phyloP scores from a whole-genome alignment of 2,888 invertebrate genomes.

The Nomada hirtipes region DNA sequence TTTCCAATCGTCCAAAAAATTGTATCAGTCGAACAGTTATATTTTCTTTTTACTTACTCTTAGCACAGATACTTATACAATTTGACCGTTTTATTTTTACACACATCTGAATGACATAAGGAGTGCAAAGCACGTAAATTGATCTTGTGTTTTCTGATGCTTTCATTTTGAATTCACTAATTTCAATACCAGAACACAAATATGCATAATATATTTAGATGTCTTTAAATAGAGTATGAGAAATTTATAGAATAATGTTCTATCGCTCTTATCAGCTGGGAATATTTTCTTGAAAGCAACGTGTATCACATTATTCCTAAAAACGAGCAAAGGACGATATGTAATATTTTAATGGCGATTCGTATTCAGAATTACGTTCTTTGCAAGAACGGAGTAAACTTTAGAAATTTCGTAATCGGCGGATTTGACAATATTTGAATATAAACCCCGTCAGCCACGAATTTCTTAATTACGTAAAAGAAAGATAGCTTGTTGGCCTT shows the following conservation, averaged over 20 bases:
- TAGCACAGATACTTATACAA: too few relatives aligned
- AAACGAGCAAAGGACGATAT: background rate
- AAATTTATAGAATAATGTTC: background rate
- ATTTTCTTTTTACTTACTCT: background rate
- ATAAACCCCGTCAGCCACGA: background rate
- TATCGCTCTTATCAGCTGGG: background rate
- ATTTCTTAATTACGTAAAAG: background rate
- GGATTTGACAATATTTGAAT: background rate
- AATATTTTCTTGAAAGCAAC: background rate
- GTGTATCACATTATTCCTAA: background rate
- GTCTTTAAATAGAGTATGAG: background rate
- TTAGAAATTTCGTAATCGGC: background rate
- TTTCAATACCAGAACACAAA: background rate
- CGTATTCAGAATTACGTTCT: background rate
- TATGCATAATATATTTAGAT: too few relatives aligned
- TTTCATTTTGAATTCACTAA: background rate
- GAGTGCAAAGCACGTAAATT: too few relatives aligned
- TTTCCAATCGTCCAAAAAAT: too few relatives aligned
- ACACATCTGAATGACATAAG: background rate
- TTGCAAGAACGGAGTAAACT: background rate
- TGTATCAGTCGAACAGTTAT: background rate
- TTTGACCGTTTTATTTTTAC: too few relatives aligned
- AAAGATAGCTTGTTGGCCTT: background rate
- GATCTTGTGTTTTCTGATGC: background rate
- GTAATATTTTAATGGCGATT: background rate